phyloP scores from a whole-genome alignment of 2,888 invertebrate genomes.

The Ectemnius cavifrons region DNA sequence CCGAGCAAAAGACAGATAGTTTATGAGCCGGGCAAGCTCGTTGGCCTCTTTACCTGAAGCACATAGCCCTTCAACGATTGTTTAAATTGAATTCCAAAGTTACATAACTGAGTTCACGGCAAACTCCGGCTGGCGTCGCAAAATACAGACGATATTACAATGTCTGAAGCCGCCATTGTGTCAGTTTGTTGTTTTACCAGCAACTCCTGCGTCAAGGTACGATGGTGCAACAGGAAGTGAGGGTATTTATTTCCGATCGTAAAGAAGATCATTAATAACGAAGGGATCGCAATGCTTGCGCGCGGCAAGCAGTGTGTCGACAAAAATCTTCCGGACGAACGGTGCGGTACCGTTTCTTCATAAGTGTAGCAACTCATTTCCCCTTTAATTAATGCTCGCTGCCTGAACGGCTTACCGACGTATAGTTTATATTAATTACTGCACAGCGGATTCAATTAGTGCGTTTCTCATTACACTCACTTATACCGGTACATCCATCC shows the following conservation, averaged over 20 bases:
- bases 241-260: too few species aligned
- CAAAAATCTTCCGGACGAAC: slow-evolving; percentile 22
- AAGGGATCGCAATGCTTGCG: too few species aligned
- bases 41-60: slow-evolving; percentile 34
- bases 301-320: slow-evolving; percentile 20
- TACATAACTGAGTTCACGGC: slow-evolving; percentile 9
- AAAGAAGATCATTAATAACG: too few species aligned
- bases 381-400: slow-evolving; percentile 70
- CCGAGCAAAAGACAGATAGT: background rate
- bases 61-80: slow-evolving; percentile 28
- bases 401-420: slow-evolving; percentile 61
- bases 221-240: too few species aligned
- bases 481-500: slow-evolving; percentile 67
- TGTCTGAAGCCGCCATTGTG: slow-evolving; percentile 17
- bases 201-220: background rate
- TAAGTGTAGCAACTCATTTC: slow-evolving; percentile 53
- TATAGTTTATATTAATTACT: slow-evolving; percentile 76
- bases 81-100: slow-evolving; percentile 40
- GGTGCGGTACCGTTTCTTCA: slow-evolving; percentile 41
- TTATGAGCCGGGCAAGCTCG: slow-evolving; percentile 24
- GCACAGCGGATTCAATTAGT: slow-evolving; percentile 77
- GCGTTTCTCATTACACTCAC: slow-evolving; percentile 76
- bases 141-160: slow-evolving; percentile 21
- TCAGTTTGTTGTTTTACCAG: slow-evolving; percentile 12
- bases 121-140: slow-evolving; percentile 10